Evolutionary conservation across 1,140 invertebrate species (phyloP), one percentile per base, ranked within the genome.

Genomic region (Zaprionus camerounensis): DNA sequence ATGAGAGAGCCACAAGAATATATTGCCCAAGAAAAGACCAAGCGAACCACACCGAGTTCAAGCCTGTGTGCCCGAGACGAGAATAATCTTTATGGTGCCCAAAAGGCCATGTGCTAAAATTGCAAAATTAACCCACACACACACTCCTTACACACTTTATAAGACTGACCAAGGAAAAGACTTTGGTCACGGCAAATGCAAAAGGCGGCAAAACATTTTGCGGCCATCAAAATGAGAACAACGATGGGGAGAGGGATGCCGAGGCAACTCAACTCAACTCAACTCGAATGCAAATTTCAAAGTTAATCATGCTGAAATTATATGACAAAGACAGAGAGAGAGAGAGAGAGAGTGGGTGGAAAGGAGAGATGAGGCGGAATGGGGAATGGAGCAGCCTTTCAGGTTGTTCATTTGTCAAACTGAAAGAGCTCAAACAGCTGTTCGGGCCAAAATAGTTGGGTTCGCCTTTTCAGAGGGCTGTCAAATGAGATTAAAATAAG

Each of bases 401-500:
- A 46, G 31, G 68, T 67, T 73, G 75, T 76, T 80, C 84, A 77
- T 84, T 90, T 84, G 79, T 81, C 81, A 84, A 88, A 81, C 65
- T 68, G 61, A 70, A 71, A 72, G 73, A 69, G 66, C 56, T 59
- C 34, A 81, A 87, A 79, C 84, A 88, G 85, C 84, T 88, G 84
- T 90, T 90, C 61, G 38, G 46, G 17, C 15, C 28, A 64, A 81
- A 86, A 86, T 85, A 86, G 82, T 82, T 82, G 71, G 65, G 55
- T 67, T 17, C 51, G 67, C 63, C 61, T 58, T 62, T 70, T 24
- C 71, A 56, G 65, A 75, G 72, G 76, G 55, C 76, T 90, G 85
- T 90, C 85, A 90, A 90, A 90, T 85, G 85, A 91, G 85, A 90
- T 90, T 90, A 90, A 90, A 90, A 90, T 90, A 90, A 90, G 85